Evolutionary conservation across 23 tunicate species (phyloP).

Genomic region (Corella eumyota): DNA sequence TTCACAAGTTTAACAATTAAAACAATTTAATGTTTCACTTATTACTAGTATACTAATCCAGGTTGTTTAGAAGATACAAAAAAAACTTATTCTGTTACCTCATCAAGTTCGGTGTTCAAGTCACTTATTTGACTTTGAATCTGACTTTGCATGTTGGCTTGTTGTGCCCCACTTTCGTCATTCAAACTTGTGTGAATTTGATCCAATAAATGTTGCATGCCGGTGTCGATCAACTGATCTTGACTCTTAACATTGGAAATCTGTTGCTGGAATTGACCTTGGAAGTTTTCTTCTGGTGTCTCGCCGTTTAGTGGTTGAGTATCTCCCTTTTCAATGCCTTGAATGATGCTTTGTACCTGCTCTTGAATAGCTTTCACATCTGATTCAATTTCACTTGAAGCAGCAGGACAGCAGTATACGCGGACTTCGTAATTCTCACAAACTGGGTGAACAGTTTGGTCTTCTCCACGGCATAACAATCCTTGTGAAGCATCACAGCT

Average conservation of each 20-base stretch:
- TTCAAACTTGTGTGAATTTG: neutral
- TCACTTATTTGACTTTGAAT: neutral
- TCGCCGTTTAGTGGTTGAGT: too few species aligned
- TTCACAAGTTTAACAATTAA: too few species aligned
- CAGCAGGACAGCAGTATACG: slow-evolving; percentile 51
- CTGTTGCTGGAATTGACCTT: slow-evolving; percentile 4
- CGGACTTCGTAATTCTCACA: slow-evolving; percentile 89
- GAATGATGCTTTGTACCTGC: slow-evolving; percentile 41
- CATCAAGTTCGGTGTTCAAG: neutral
- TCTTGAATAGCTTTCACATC: too few species aligned
- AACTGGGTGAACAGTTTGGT: slow-evolving; percentile 78
- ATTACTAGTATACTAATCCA: too few species aligned
- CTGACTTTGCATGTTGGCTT: slow-evolving; percentile 1
- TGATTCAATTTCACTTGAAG: slow-evolving; percentile 24
- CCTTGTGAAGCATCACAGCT: slow-evolving; percentile 53
- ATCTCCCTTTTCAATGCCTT: slow-evolving; percentile 41
- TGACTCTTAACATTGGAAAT: slow-evolving; percentile 1
- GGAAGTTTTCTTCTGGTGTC: neutral
- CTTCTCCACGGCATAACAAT: slow-evolving; percentile 39
- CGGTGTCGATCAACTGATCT: slow-evolving; percentile 10
- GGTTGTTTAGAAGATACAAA: too few species aligned
- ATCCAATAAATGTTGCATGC: slow-evolving; percentile 2
- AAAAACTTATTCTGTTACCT: neutral
- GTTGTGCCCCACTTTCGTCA: neutral
- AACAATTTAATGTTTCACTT: too few species aligned